Evolutionary conservation across 2,888 invertebrate species (phyloP), one percentile per base, ranked within the genome.

Genomic region (Azorinus chamasolen): DNA sequence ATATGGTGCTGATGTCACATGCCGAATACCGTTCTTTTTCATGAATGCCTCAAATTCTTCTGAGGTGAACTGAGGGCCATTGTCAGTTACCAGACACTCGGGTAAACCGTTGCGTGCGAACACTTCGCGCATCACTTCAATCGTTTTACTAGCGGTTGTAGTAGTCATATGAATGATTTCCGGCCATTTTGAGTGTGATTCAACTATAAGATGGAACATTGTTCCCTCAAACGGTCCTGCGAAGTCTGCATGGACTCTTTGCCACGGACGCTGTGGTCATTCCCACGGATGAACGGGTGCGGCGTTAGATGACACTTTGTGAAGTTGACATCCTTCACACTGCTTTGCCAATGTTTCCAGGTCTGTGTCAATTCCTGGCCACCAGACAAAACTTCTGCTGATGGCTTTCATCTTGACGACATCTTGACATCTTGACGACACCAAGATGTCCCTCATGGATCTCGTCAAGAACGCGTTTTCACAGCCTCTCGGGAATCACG

Each of bases 211-310:
- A 4, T 93, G 70, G 37, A 91, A 87, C 83, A 86, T 88, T 5
- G 65, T 66, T 6, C 85, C 88, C 4, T 87, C 51, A 43, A 91
- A 73, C 32, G 92, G 93, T 27, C 84, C 78, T 16, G 93, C 92
- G 85, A 92, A 93, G 82, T 94, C 93, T 18, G 93, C 85, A 83
- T 94, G 93, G 5, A 93, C 78, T 20, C 93, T 81, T 64, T 92
- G 84, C 91, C 91, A 92, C 4, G 89, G 87, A 59, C 82, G 65
- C 12, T 70, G 73, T 24, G 91, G 81, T 25, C 48, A 75, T 43
- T 82, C 69, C 90, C 91, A 91, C 22, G 89, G 82, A 50, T 83
- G 79, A 1, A 90, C 70, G 0, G 79, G 71, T 20, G 79, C 79
- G 45, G 83, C 78, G 25, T 57, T 32, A 22, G 88, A 87, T 5